A percentile compares a stretch with the other conserved stretches of the same genome.
phyloP scores from a whole-genome alignment of 2,888 invertebrate genomes.

The Heliconius ethilla region DNA sequence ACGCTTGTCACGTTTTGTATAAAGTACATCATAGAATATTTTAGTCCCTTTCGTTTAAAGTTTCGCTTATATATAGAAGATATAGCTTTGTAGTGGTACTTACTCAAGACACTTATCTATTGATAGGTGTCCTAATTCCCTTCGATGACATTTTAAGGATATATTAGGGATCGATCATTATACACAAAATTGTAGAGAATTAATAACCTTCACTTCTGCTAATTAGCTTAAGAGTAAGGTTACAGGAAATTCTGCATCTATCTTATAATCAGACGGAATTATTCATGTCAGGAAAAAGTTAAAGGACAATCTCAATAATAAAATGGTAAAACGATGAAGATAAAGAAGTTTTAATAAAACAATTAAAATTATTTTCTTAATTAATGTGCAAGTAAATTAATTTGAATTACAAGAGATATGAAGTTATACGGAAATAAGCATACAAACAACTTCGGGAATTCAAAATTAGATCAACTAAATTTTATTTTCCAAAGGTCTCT shows the following conservation, averaged over 20 bases:
- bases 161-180: not conserved
- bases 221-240: not conserved
- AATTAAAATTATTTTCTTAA: constrained; percentile 7
- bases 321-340: not conserved
- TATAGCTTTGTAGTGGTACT: not conserved
- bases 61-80: not conserved
- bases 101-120: not conserved
- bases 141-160: not conserved
- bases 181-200: not conserved
- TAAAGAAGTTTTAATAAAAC: not conserved
- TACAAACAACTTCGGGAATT: constrained; percentile 3
- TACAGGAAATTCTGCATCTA: not conserved
- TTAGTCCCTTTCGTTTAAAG: not conserved
- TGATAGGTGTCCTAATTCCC: not conserved
- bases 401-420: constrained; percentile 3
- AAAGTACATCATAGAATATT: constrained; percentile 2
- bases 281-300: not conserved
- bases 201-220: not conserved
- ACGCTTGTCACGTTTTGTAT: constrained; percentile 30
- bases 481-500: constrained; percentile 29
- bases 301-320: not conserved
- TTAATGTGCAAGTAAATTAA: constrained; percentile 1
- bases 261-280: not conserved
- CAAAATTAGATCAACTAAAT: constrained; percentile 29
- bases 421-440: not conserved